Evolutionary conservation across 2,797 vertebrate genomes (phyloP).

Genomic region (Pangasius larnaudii): DNA sequence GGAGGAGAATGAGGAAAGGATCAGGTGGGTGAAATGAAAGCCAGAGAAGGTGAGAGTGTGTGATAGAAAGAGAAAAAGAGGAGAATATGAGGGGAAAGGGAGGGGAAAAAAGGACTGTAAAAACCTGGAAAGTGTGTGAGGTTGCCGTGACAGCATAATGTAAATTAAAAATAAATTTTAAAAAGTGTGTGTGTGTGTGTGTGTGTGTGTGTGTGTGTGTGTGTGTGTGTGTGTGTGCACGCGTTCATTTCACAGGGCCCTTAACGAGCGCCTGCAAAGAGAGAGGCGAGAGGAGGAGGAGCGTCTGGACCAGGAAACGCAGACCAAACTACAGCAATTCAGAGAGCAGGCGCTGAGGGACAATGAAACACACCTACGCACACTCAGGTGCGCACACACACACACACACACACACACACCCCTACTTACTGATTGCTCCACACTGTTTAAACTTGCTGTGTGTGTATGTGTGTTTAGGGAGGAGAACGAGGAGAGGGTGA

Average conservation of each 20-base stretch:
- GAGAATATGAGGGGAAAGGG: neutral
- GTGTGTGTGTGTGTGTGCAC: too few relatives aligned
- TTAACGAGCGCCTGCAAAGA: slow-evolving; percentile 44
- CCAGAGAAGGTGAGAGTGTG: neutral
- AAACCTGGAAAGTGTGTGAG: neutral
- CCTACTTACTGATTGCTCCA: neutral
- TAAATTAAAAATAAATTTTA: neutral
- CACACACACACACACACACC: neutral
- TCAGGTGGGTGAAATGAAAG: slow-evolving; percentile 72
- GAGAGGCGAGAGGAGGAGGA: slow-evolving; percentile 44
- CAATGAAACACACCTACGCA: slow-evolving; percentile 23
- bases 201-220: too few relatives aligned
- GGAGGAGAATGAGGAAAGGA: slow-evolving; percentile 74
- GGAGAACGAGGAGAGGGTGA: slow-evolving; percentile 73
- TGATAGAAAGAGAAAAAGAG: neutral
- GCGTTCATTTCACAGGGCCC: slow-evolving; percentile 6
- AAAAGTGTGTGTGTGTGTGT: neutral
- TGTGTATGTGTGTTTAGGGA: slow-evolving; percentile 20
- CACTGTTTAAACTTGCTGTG: neutral
- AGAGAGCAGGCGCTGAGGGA: slow-evolving; percentile 26
- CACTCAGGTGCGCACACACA: slow-evolving; percentile 22
- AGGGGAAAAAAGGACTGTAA: fast-evolving
- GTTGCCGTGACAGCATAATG: neutral
- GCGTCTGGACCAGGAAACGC: slow-evolving; percentile 27
- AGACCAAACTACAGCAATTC: slow-evolving; percentile 38